Base-by-base conservation (phyloP, 2,113 vertebrate genomes). In the Oreochromis tanganicae region DNA sequence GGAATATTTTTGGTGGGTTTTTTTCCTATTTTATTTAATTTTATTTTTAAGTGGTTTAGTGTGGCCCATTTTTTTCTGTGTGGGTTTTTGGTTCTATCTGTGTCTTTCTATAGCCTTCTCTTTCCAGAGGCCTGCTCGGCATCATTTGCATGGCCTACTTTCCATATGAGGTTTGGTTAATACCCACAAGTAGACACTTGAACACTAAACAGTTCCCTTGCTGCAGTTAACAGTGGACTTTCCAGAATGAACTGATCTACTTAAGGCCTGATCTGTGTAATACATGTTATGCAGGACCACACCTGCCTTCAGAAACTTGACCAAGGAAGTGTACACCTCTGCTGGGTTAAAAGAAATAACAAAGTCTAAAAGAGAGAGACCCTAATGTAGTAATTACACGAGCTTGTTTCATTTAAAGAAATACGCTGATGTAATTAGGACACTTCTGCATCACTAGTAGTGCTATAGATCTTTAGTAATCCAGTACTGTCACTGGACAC, bases 131-230 rank as follows among this genome's bases (percentile, higher is more conserved):
- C 93, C 38, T 85, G 56, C 81, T 93, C 48, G 27, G 91, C 88
- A 88, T 94, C 87, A 94, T 95, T 93, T 94, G 94, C 92, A 95
- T 96, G 96, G 93, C 95, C 95, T 96, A 96, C 91, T 96, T 96
- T 95, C 86, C 78, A 56, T 36, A 84, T 32, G 38, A 81, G 89
- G 89, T 91, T 94, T 80, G 87, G 92, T 93, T 95, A 95, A 95
- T 95, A 94, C 94, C 94, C 93, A 93, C 90, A 88, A 94, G 93
- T 83, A 92, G 91, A 93, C 85, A 88, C 90, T 94, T 78, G 85
- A 93, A 90, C 85, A 80, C 88, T 94, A 93, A 95, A 95, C 93
- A 94, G 91, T 93, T 86, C 87, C 86, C 85, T 87, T 79, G 89
- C 82, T 12, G 9, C 84, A 83, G 89, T 81, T 86, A 92, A 89